Base-by-base conservation (phyloP, 2,888 invertebrate species). In the Ceriagrion tenellum region DNA sequence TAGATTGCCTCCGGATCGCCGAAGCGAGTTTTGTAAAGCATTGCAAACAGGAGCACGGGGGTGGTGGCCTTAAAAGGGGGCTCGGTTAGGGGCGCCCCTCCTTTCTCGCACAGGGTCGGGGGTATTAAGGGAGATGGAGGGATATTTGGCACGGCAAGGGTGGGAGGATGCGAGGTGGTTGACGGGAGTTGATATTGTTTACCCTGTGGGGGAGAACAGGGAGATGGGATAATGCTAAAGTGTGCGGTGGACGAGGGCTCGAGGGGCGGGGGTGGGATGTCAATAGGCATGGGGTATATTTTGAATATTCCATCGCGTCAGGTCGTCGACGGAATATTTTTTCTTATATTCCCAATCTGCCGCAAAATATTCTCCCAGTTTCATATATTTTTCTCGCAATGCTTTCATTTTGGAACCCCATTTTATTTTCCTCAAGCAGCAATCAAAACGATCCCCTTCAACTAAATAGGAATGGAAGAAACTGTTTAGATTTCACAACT, bases 221-320 rank as follows among this genome's bases (percentile, higher is more conserved):
- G 35, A 81, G 35, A 81, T 35, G 30, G 30, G 81, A 81, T 81
- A 16, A 81, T 81, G 81, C 81, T 23, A 35, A 81, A 35, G 74
- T 35, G 26, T 6, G 59, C 13, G 69, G 26, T 8, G 26, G 69
- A n/a, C 4, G 81, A 81, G 81, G 35, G 30, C 20, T 59, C 6
- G 12, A 30, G 81, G 16, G 35, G n/a, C 8, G 56, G 20, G 20
- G 20, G 12, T 3, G 59, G 59, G 59, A 59, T 16, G 59, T 59
- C 81, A 81, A 81, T 4, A 35, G 35, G 13, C 16, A 16, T 16
- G 81, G 35, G 30, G 35, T 35, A 13, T 81, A 35, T 81, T 81
- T 81, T 81, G 81, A 81, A 81, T 81, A 81, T 81, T 81, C 81
- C 81, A 16, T 30, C 30, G 81, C 81, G 30, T 81, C 81, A 81